phyloP scores from a whole-genome alignment of 2,797 vertebrate genomes.

The Rhodeus uyekii region DNA sequence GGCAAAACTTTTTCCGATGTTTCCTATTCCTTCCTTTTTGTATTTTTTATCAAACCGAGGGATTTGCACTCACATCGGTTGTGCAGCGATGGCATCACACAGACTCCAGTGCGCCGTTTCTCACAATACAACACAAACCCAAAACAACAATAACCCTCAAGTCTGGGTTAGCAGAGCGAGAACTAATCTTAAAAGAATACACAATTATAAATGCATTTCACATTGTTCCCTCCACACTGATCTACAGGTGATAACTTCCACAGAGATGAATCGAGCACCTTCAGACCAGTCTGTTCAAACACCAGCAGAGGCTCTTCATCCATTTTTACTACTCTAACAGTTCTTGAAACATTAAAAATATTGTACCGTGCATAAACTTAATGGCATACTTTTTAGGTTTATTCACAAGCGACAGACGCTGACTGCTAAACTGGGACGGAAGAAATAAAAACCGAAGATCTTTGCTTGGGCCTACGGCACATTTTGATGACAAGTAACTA shows the following conservation, averaged over 20 bases:
- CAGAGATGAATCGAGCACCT: neutral
- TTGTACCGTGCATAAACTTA: slow-evolving; percentile 2
- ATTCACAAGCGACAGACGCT: neutral
- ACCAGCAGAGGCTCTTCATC: neutral
- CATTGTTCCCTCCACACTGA: neutral
- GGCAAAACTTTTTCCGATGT: slow-evolving; percentile 11
- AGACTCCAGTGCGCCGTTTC: neutral
- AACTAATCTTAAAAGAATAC: slow-evolving; percentile 11
- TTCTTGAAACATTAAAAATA: slow-evolving; percentile 17
- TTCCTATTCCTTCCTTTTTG: neutral
- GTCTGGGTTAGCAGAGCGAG: neutral
- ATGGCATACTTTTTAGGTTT: slow-evolving; percentile 9
- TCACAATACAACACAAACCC: neutral
- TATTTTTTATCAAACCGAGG: neutral
- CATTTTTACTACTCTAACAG: neutral
- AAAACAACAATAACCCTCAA: slow-evolving; percentile 1
- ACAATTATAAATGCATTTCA: slow-evolving; percentile 19
- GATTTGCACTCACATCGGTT: neutral
- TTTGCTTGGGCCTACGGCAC: slow-evolving; percentile 27
- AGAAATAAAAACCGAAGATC: slow-evolving; percentile 30
- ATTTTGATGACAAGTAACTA: slow-evolving; percentile 41
- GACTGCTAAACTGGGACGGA: neutral
- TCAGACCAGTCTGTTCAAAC: neutral
- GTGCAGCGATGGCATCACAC: neutral
- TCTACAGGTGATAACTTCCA: slow-evolving; percentile 13